Base-by-base conservation (phyloP, 64 coral and sea anemone species). In the Actinia tenebrosa region DNA sequence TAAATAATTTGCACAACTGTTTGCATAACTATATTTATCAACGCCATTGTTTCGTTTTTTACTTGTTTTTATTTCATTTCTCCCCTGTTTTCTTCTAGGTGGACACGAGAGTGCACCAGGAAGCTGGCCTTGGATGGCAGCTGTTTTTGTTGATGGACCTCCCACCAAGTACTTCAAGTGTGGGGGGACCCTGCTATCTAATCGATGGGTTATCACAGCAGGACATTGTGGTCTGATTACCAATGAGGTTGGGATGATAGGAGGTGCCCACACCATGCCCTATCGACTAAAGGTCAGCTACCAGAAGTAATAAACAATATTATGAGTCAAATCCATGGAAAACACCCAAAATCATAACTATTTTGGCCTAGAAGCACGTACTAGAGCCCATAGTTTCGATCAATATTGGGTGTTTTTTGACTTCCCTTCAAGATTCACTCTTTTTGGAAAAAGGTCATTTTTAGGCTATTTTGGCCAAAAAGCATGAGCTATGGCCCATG, bases 71-170 rank as follows among this genome's bases (percentile, higher is more conserved):
- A 23, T 22, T 8, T 61, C 23, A 23, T 5, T 9, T 81, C 45
- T 10, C 11, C 45, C 45, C 3, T 46, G 52, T 78, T n/a, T 23
- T n/a, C 63, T 23, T 83, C 23, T 45, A 60, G 92, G 92, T 23
- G 92, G 92, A 20, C 84, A 89, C 5, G 83, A 94, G 52, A 83
- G 87, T 71, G 58, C 63, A 14, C 88, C 92, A 16, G 92, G 92
- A 30, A 86, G 88, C 16, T 94, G 92, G 92, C 92, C 92, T 15
- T 94, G 92, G 92, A 94, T 94, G 92, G 84, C 84, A 0, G 89
- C 61, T 60, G 27, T 94, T 10, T 94, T 94, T 87, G 84, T 86
- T 18, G 83, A 86, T 20, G 84, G 77, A 25, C 88, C 84, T 5
- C 77, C 84, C 44, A 80, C 87, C 77, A 86, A 92, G 85, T 94